Evolutionary conservation across 2,113 vertebrate genomes (phyloP).

Genomic region (Prinia subflava): DNA sequence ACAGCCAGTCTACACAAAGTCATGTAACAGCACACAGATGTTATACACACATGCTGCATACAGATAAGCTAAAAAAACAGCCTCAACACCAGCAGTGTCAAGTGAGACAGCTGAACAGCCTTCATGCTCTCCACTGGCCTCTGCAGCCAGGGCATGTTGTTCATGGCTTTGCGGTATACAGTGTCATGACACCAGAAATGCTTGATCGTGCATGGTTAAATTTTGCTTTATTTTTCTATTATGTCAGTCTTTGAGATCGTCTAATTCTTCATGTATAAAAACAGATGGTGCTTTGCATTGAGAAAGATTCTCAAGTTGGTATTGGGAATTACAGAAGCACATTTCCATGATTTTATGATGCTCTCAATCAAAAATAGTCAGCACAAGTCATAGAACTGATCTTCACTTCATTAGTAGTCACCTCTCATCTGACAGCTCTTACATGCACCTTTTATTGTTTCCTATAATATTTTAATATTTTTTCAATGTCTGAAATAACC

Average conservation of each 20-base stretch:
- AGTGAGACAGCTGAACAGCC: background rate
- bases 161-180: background rate
- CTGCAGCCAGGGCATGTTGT: background rate
- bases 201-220: background rate
- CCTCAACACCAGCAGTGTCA: background rate
- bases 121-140: background rate
- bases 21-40: background rate
- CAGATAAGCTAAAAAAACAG: background rate
- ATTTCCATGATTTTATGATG: background rate
- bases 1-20: background rate
- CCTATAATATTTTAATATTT: background rate
- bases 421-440: background rate
- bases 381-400: background rate
- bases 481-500: background rate
- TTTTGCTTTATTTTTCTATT: background rate
- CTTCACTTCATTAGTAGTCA: background rate
- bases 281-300: background rate
- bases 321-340: background rate
- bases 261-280: background rate
- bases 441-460: background rate
- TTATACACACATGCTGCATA: background rate
- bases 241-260: background rate
- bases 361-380: background rate
- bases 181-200: background rate
- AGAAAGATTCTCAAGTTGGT: background rate